phyloP scores from a whole-genome alignment of 2,113 vertebrate genomes.

The Saccopteryx bilineata region DNA sequence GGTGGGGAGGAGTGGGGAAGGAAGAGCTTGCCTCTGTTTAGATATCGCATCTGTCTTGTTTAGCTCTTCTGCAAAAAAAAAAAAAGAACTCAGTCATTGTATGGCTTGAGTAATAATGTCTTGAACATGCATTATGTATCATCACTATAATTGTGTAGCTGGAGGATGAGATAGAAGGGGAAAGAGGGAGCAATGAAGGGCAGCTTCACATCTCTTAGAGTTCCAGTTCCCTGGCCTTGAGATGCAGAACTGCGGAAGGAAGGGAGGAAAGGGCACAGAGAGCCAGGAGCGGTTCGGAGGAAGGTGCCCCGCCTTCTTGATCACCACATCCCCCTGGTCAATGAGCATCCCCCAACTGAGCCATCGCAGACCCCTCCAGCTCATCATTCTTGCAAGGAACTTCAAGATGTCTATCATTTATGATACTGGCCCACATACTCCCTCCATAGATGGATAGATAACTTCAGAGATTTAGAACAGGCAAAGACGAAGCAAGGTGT shows the following conservation, averaged over 20 bases:
- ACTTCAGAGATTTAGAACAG: background rate
- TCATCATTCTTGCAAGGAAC: background rate
- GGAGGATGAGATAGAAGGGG: background rate
- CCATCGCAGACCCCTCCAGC: background rate
- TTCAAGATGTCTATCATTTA: background rate
- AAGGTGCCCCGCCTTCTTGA: background rate
- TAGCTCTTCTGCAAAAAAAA: constrained; percentile 3
- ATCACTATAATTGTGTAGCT: background rate
- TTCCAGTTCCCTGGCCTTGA: background rate
- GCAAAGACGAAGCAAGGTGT: background rate
- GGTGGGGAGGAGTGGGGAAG: background rate
- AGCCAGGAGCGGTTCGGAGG: background rate
- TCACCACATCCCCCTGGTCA: background rate
- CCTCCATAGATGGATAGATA: background rate
- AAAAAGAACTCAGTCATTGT: background rate
- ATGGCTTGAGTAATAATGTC: background rate
- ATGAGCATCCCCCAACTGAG: background rate
- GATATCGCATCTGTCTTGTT: background rate
- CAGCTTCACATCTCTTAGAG: background rate
- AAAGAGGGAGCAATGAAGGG: background rate
- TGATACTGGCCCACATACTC: background rate
- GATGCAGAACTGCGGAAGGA: background rate
- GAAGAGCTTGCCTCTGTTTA: background rate
- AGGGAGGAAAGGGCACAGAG: background rate
- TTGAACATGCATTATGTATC: background rate